These are phyloP conservation scores for Heliconius ethilla DNA, from an alignment of 2,888 invertebrate genomes.

Conservation along the genomic window DNA sequence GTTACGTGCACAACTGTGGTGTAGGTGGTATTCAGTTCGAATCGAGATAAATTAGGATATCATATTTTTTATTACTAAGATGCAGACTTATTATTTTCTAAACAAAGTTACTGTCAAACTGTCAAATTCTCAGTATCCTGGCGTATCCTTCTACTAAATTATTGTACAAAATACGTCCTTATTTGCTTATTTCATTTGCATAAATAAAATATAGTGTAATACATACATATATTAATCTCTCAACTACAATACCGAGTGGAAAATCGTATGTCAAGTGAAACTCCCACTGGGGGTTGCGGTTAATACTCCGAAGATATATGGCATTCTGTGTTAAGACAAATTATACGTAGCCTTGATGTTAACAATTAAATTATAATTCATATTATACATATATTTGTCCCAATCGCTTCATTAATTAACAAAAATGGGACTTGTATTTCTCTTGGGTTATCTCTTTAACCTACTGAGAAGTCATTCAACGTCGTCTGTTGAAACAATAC, in stretches of 20 bases:
- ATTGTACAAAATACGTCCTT: too few relatives aligned
- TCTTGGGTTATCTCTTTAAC: background rate
- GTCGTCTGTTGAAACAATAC: too few relatives aligned
- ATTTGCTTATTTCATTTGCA: too few relatives aligned
- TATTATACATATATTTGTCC: background rate
- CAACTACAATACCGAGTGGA: background rate
- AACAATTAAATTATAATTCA: too few relatives aligned
- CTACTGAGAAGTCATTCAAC: too few relatives aligned
- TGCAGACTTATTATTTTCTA: background rate
- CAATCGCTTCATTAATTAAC: background rate
- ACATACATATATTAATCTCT: background rate
- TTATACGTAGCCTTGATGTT: background rate
- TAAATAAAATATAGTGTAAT: background rate
- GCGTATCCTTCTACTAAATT: too few relatives aligned
- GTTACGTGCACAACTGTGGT: background rate
- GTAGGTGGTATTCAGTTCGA: background rate
- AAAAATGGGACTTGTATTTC: background rate
- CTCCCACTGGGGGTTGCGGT: background rate
- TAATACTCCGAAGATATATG: background rate
- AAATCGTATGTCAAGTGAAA: slow-evolving; percentile 3
- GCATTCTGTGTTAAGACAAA: background rate
- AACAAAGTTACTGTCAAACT: too few relatives aligned
- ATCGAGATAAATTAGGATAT: background rate
- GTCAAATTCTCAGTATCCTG: too few relatives aligned
- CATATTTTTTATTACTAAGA: background rate